Evolutionary conservation across 2,888 invertebrate genomes (phyloP).

Genomic region (Caenorhabditis macrosperma): DNA sequence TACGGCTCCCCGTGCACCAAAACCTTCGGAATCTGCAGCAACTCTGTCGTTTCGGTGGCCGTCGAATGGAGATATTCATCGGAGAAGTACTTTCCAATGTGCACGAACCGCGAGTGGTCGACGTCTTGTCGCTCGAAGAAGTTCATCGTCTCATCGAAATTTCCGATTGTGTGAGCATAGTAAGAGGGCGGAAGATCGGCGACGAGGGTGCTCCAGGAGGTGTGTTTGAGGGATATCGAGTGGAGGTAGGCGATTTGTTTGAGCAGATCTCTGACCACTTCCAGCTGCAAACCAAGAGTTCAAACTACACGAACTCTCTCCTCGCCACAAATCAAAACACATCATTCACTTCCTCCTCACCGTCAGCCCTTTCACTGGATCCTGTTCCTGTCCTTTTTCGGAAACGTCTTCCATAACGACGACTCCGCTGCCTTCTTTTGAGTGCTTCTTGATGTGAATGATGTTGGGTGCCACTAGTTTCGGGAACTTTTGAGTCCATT

Average conservation of each 20-base stretch:
- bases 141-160: constrained; percentile 63
- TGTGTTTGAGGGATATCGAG: constrained; percentile 69
- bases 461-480: constrained; percentile 72
- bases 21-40: constrained; percentile 65
- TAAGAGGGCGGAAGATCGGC: constrained; percentile 68
- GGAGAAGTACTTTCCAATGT: constrained; percentile 65
- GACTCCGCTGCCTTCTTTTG: constrained; percentile 68
- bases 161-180: constrained; percentile 64
- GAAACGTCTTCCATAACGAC: constrained; percentile 77
- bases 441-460: constrained; percentile 73
- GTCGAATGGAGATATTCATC: constrained; percentile 67
- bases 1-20: constrained; percentile 76
- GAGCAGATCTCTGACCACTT: constrained; percentile 71
- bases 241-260: constrained; percentile 73
- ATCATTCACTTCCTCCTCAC: constrained; percentile 29
- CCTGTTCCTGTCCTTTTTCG: constrained; percentile 68
- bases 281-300: constrained; percentile 51
- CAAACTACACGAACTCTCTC: no score
- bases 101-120: constrained; percentile 67
- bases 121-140: constrained; percentile 68
- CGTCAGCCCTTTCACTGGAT: constrained; percentile 62
- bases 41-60: constrained; percentile 66
- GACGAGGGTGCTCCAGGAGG: constrained; percentile 73
- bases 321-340: background rate
- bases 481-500: constrained; percentile 74